phyloP scores from a whole-genome alignment of 2,888 invertebrate genomes.

The Mystacides longicornis region DNA sequence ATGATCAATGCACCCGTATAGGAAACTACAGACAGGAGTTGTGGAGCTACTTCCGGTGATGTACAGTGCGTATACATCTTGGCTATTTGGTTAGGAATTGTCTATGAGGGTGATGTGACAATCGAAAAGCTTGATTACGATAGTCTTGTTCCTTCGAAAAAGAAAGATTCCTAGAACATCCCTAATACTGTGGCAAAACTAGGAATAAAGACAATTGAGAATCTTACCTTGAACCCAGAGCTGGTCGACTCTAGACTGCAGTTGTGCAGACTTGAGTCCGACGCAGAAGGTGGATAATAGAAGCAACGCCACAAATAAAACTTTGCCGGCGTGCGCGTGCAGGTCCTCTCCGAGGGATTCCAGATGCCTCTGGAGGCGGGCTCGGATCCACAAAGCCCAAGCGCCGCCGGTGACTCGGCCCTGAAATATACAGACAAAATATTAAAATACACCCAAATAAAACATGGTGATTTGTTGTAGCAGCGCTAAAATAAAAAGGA shows the following conservation, averaged over 20 bases:
- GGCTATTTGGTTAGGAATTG: too few relatives aligned
- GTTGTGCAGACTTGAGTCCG: constrained; percentile 88
- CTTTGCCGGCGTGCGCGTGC: constrained; percentile 90
- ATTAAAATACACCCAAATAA: neutral
- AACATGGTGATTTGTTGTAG: neutral
- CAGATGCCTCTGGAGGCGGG: constrained; percentile 83
- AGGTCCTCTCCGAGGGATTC: constrained; percentile 82
- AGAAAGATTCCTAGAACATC: too few relatives aligned
- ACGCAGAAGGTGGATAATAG: constrained; percentile 89
- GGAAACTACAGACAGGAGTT: too few relatives aligned
- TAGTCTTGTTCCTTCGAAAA: too few relatives aligned
- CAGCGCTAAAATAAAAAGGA: neutral
- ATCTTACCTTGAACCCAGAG: constrained; percentile 90
- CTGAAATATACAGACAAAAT: constrained; percentile 53
- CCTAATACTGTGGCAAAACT: too few relatives aligned
- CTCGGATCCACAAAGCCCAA: constrained; percentile 84
- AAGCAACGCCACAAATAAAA: constrained; percentile 88
- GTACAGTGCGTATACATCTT: too few relatives aligned
- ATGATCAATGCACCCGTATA: too few relatives aligned
- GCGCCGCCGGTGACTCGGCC: constrained; percentile 90
- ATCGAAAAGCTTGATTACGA: too few relatives aligned
- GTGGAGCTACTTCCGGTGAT: too few relatives aligned
- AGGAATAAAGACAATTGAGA: too few relatives aligned
- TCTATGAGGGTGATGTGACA: too few relatives aligned
- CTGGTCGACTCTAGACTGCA: constrained; percentile 92